These are phyloP conservation scores for Chrysaora quinquecirrha DNA, from an alignment of 30 jellyfish, hydroid and myxozoan genomes.

Conservation along the genomic window DNA sequence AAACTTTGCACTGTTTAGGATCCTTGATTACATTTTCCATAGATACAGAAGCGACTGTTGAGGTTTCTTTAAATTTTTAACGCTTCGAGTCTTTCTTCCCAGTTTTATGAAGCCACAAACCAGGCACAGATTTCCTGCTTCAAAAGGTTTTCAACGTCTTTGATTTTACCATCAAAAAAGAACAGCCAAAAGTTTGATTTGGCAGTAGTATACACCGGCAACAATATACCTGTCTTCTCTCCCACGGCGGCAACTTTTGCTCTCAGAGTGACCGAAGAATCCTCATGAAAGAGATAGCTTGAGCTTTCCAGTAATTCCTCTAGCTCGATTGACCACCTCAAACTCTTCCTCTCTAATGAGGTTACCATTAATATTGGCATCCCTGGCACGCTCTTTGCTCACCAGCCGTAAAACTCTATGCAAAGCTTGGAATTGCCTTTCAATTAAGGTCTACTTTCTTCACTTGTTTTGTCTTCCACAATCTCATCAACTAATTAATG, in stretches of 20 bases:
- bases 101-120: conserved; percentile 12
- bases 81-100: conserved; percentile 9
- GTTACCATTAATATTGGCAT: conserved; percentile 27
- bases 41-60: neutral
- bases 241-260: neutral
- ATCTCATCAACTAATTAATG: neutral
- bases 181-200: conserved; percentile 25
- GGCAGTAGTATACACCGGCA: conserved; percentile 6
- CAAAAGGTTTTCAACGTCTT: neutral
- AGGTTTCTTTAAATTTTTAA: neutral
- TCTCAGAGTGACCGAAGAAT: neutral
- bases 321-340: conserved; percentile 5
- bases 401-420: neutral
- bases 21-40: neutral
- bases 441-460: neutral
- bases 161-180: conserved; percentile 6
- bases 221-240: neutral
- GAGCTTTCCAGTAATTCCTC: conserved; percentile 9
- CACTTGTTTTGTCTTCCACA: neutral
- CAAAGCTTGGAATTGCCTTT: neutral
- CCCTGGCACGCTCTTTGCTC: conserved; percentile 20
- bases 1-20: neutral
- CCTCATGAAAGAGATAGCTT: conserved; percentile 5
- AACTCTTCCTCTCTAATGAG: conserved; percentile 7
- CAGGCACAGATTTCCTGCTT: conserved; percentile 18